Base-by-base conservation (phyloP, 2,113 vertebrate species). In the Aleadryas rufinucha region DNA sequence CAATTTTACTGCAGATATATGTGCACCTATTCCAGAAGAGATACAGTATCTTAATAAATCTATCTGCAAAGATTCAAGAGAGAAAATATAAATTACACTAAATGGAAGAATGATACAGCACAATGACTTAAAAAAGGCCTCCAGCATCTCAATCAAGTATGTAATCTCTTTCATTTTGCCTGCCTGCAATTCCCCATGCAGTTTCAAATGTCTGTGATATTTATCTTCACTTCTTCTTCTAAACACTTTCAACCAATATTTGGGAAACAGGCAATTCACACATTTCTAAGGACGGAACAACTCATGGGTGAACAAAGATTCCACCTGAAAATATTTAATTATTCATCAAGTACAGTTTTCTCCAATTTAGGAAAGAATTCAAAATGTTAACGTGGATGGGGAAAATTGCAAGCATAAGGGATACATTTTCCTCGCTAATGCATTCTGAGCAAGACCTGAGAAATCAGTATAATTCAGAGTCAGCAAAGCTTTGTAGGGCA, bases 31-130 rank as follows among this genome's bases (percentile, higher is more conserved):
- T 96, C 83, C 61, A 77, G 71, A 83, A 60, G 4, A 90, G 27
- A 77, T 39, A 79, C 13, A 35, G 30, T 74, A 50, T 77, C 18
- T 72, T 88, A 87, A 87, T 94, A 78, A 82, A 90, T 88, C 49
- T 89, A 54, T 63, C 54, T 68, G 30, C 13, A 80, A 20, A 83
- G 18, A 65, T 78, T 72, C 50, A 84, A 77, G 30, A 68, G 17
- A 47, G 23, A 81, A 83, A 93, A 91, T 65, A 79, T 81, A 93
- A 95, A 96, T 94, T 91, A 74, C 42, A 75, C 52, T 56, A 92
- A 95, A 93, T 56, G 17, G 39, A 88, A 94, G 35, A 93, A 89
- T 74, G n/a, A 83, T 77, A 54, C 16, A 60, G 42, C 33, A 83
- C 87, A 89, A 96, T 84, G 42, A 90, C 54, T 79, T 83, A 3